Conservation (phyloP, 1,140 invertebrate species). For the Antheraea pernyi region DNA sequence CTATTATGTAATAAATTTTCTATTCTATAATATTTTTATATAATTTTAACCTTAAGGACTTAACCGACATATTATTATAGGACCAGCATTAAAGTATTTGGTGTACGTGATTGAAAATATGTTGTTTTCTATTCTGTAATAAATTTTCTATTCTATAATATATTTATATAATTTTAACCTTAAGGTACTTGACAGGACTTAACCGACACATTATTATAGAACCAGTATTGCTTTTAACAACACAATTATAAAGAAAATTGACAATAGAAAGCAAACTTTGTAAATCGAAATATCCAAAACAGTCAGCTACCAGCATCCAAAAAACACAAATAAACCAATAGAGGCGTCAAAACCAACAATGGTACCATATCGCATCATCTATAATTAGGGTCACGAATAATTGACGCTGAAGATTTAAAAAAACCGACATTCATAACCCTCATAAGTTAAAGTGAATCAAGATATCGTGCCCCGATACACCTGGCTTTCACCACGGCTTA, state of each 20-base stretch:
- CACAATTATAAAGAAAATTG: constrained; percentile 24
- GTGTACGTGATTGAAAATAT: too few species aligned
- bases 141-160: too few species aligned
- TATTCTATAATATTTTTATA: too few species aligned
- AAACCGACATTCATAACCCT: constrained; percentile 63
- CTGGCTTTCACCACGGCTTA: constrained; percentile 65
- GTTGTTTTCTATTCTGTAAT: too few species aligned
- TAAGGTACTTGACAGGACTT: too few species aligned
- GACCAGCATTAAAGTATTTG: too few species aligned
- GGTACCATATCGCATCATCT: constrained; percentile 72
- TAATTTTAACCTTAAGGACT: too few species aligned
- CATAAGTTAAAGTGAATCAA: constrained; percentile 65
- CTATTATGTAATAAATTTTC: too few species aligned
- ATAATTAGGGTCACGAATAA: constrained; percentile 75
- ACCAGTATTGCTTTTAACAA: neutral
- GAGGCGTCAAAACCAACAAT: constrained; percentile 58
- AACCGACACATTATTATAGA: too few species aligned
- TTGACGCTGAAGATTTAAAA: constrained; percentile 66
- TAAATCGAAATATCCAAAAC: constrained; percentile 41
- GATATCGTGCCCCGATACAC: constrained; percentile 66
- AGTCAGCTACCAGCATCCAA: constrained; percentile 40
- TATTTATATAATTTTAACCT: too few species aligned
- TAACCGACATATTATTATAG: too few species aligned
- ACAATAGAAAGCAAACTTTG: constrained; percentile 43
- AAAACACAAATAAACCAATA: constrained; percentile 68